Evolutionary conservation across 2,113 vertebrate species (phyloP).

Genomic region (Sclerurus mexicanus): DNA sequence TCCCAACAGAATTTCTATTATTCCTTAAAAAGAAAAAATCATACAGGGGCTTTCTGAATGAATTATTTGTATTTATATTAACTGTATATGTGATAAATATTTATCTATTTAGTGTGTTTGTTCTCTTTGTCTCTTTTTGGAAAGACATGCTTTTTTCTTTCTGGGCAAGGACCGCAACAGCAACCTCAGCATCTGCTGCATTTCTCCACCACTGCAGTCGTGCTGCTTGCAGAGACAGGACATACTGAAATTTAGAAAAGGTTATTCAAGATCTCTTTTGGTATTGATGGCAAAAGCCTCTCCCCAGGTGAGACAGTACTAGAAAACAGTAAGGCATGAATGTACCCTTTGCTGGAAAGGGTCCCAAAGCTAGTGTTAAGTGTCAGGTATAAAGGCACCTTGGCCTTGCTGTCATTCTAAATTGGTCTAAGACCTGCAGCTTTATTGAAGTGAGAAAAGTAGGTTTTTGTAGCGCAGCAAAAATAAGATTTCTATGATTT

Average conservation of each 20-base stretch:
- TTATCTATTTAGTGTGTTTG: not conserved
- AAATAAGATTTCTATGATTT: not conserved
- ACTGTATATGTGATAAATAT: not conserved
- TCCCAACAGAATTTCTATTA: not conserved
- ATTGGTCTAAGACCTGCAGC: not conserved
- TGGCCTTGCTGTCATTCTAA: not conserved
- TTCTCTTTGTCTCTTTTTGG: not conserved
- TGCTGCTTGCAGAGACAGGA: not conserved
- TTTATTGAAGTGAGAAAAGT: not conserved
- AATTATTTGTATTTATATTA: not conserved
- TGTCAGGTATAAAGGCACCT: not conserved
- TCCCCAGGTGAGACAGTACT: not conserved
- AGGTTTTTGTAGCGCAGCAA: not conserved
- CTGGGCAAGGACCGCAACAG: not conserved
- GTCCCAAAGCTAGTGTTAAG: not conserved
- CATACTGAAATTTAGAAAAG: not conserved
- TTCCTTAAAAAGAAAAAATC: not conserved
- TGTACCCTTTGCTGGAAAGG: not conserved
- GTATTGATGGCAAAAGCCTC: not conserved
- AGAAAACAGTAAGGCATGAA: not conserved
- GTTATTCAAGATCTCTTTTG: not conserved
- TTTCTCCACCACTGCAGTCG: not conserved
- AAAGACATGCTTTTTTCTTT: not conserved
- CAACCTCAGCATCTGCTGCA: not conserved
- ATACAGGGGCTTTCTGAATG: not conserved